Base-by-base conservation (phyloP, 2,797 vertebrate genomes). In the Squalus acanthias region DNA sequence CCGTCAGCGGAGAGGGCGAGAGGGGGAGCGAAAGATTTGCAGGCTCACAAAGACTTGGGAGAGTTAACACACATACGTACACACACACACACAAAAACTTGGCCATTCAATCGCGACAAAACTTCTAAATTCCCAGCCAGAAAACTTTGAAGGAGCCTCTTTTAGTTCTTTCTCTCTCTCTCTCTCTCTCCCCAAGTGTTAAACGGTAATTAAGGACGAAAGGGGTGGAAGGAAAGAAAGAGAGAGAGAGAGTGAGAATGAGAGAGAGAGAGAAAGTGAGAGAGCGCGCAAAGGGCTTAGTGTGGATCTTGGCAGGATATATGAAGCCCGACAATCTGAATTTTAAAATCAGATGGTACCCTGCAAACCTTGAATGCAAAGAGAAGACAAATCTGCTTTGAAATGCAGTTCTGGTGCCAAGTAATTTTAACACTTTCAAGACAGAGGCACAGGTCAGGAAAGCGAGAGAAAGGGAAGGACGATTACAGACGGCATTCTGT, bases 341-440 rank as follows among this genome's bases (percentile, higher is more conserved):
- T 95, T 95, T 95, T 70, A 95, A 95, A 74, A 95, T 95, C 94
- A 95, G 94, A 95, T 74, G 94, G 69, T 95, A 95, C 94, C 69
- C 70, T 95, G 69, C 53, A 46, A 95, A 95, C 57, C 67, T 70
- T 70, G 69, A 95, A 95, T 70, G 70, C 46, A 95, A 74, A 95
- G 94, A 53, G 46, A 95, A 97, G 98, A 98, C 97, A 98, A 98
- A 98, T 98, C 98, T 97, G 97, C 98, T 98, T 98, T 97, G 97
- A 98, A 98, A 98, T 97, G 96, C 96, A 96, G 97, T 96, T 97
- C 92, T 6, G 0, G 97, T 98, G 98, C 98, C 98, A 98, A 98
- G 97, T 98, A 98, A 97, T 96, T 97, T 98, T 97, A 98, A 98
- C 97, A 97, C 96, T 96, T 97, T 97, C 96, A 46, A 29, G 94